Evolutionary conservation across 2,888 invertebrate genomes (phyloP), one percentile per base, ranked within the genome.

Genomic region (Leptura quadrifasciata): DNA sequence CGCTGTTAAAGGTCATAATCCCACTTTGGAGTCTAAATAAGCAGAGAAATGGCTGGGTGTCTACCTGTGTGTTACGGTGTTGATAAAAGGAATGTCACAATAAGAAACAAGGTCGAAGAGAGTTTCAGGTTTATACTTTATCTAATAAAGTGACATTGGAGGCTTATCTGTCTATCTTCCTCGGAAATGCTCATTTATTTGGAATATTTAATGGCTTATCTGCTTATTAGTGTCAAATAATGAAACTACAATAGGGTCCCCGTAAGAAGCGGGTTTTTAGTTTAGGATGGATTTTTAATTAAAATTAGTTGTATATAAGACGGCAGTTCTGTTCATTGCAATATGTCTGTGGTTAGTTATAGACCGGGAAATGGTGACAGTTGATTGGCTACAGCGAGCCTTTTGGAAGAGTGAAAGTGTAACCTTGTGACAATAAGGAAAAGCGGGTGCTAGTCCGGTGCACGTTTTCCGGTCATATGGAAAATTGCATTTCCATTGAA

Each of bases 1-100:
- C 68, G 55, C 18, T 3, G 55, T 68, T 31, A 68, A 68, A 68
- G 68, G 68, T 31, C 35, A 68, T 68, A 55, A 57, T 68, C 55
- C 63, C 39, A 63, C 17, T 63, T 27, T 12, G 39, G 20, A 15
- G 1, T 64, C 39, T 64, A 64, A 64, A 64, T 20, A 20, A 10
- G 20, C 57, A 12, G 21, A 21, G 57, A 54, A 54, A 57, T 57
- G 57, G 21, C 57, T 21, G 18, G 57, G 12, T 15, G 21, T 57
- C 57, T 57, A 57, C 57, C 57, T 57, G 57, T 20, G 47, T 47
- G 47, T 47, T 47, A 47, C 39, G 39, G n/a, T 47, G 47, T 47
- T 47, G 47, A 47, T 47, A 47, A 47, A 39, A 47, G n/a, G 47
- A 47, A 47, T n/a, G 47, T 47, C 47, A 47, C 47, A 47, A 47